A percentile compares a stretch with the other conserved stretches of the same genome.
Conservation (phyloP, 2,888 invertebrate genomes). For the Drosophila recens region DNA sequence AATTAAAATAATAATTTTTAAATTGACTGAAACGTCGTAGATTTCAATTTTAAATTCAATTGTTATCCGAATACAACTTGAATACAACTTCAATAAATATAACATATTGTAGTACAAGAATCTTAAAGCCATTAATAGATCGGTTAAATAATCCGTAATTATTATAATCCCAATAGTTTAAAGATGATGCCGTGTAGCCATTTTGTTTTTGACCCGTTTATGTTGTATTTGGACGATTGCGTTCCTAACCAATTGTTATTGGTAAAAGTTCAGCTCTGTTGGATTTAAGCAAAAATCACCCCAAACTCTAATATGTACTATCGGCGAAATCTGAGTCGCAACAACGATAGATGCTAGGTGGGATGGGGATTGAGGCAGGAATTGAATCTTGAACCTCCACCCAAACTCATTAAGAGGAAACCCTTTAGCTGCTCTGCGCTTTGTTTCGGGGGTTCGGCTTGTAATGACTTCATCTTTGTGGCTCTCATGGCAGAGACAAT, state of each 20-base stretch:
- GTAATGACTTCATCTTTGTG: conserved; percentile 80
- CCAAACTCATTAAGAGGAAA: conserved; percentile 76
- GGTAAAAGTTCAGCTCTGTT: conserved; percentile 54
- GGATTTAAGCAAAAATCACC: conserved; percentile 40
- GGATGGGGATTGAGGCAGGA: conserved; percentile 7
- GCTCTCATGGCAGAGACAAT: conserved; percentile 71
- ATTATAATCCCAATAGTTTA: background rate
- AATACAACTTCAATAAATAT: no score
- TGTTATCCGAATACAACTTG: no score
- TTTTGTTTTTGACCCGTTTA: background rate
- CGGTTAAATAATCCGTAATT: background rate
- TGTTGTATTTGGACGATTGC: conserved; percentile 44
- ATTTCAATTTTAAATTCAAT: no score
- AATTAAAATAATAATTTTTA: no score
- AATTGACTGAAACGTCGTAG: no score
- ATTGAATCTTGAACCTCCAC: conserved; percentile 21
- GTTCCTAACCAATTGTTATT: conserved; percentile 72
- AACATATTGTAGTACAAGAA: no score
- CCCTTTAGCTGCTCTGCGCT: conserved; percentile 74
- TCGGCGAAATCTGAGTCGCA: conserved; percentile 65
- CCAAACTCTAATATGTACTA: conserved; percentile 73
- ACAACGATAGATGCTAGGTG: conserved; percentile 7
- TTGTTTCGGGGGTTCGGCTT: conserved; percentile 58
- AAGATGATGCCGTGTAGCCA: conserved; percentile 4
- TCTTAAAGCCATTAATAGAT: no score